A percentile compares a stretch with the other conserved stretches of the same genome.
Evolutionary conservation across 1,140 invertebrate species (phyloP).

Genomic region (Subanguina moxae): DNA sequence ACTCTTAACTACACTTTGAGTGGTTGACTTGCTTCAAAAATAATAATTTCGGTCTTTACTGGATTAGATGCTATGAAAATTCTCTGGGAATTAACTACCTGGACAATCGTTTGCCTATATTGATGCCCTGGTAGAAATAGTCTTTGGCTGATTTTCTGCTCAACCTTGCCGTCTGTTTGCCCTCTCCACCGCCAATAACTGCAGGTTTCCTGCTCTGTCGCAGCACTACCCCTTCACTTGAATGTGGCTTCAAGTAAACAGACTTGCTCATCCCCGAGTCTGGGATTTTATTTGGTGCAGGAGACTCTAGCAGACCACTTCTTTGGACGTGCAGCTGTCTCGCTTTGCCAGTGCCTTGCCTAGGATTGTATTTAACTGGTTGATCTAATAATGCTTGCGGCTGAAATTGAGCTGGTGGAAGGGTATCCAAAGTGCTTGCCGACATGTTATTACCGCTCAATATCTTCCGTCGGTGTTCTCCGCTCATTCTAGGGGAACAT

Average conservation of each 20-base stretch:
- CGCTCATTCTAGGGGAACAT: not conserved
- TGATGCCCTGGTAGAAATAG: not conserved
- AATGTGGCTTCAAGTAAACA: not conserved
- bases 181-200: not conserved
- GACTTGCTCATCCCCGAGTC: not conserved
- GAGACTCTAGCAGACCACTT: not conserved
- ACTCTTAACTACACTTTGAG: no score
- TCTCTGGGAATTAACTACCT: not conserved
- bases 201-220: not conserved
- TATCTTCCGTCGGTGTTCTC: not conserved
- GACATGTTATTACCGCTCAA: not conserved
- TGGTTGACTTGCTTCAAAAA: no score
- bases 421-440: not conserved
- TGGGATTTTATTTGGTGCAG: not conserved
- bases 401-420: no score
- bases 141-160: conserved; percentile 1
- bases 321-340: not conserved
- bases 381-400: no score
- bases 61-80: no score
- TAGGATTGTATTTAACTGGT: no score
- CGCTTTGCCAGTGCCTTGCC: not conserved
- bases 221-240: not conserved
- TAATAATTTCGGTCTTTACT: no score
- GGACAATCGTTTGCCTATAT: not conserved
- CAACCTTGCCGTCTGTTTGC: not conserved